Base-by-base conservation (phyloP, 1,140 invertebrate species). In the Sarcophaga peregrina region DNA sequence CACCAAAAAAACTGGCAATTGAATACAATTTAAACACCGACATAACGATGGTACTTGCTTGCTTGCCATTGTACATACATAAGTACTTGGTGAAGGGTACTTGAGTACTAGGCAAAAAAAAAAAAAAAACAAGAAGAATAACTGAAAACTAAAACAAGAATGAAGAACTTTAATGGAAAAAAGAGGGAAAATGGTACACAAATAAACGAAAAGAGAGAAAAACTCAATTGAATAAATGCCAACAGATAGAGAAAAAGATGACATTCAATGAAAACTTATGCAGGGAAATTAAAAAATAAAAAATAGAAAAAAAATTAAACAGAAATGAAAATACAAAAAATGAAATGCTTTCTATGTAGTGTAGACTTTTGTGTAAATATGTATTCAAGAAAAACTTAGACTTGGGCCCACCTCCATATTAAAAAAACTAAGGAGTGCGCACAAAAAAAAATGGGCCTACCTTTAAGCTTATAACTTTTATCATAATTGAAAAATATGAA, bases 161-260 rank as follows among this genome's bases (percentile, higher is more conserved):
- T 37, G 25, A 37, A 37, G 4, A 37, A 37, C 25, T 37, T 37
- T 37, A 37, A 37, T 37, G 25, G 25, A 37, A 37, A 37, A 37
- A 37, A 37, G 25, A 37, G 25, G 25, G 25, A 37, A 37, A 37
- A 68, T 20, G 6, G n/a, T 20, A 17, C 37, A 76, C 13, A 48
- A 76, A 76, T 48, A 76, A 50, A 78, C 9, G 47, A 78, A 78
- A 5, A 52, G 50, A 78, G 8, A 47, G 15, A 76, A 76, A 37
- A 74, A 8, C n/a, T 1, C 74, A 50, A 78, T 78, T 78, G 75
- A 78, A 78, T 78, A 9, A n/a, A 78, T 78, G 75, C 75, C 75
- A 78, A 78, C 47, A 78, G 25, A 37, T 37, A 37, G 10, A 15
- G 46, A 17, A 1, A 13, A n/a, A 15, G 73, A 75, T 47, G 73